phyloP scores from a whole-genome alignment of 1,140 invertebrate genomes.

The Xylocopa sonorina region DNA sequence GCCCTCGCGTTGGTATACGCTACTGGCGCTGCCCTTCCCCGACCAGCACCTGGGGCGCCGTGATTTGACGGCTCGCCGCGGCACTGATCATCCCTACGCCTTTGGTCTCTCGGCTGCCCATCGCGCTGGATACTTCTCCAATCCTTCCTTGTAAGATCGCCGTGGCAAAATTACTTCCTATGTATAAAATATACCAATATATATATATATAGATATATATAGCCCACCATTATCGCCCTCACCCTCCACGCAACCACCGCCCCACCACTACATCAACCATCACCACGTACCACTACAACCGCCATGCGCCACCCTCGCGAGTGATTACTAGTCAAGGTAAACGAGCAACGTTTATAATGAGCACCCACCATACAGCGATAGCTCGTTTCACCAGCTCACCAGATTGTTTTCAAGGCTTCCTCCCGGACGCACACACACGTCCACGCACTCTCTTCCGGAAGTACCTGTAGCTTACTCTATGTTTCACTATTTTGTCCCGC shows the following conservation, averaged over 20 bases:
- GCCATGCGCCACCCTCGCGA: slow-evolving; percentile 76
- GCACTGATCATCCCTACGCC: slow-evolving; percentile 84
- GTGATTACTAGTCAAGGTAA: slow-evolving; percentile 80
- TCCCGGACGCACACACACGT: slow-evolving; percentile 25
- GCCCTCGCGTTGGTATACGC: slow-evolving; percentile 92
- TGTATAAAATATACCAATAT: slow-evolving; percentile 46
- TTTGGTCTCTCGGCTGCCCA: slow-evolving; percentile 81
- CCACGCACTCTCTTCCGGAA: slow-evolving; percentile 10
- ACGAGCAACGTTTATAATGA: slow-evolving; percentile 68
- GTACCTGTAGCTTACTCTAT: neutral
- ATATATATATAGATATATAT: slow-evolving; percentile 46
- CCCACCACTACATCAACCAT: slow-evolving; percentile 72
- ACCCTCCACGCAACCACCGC: slow-evolving; percentile 71
- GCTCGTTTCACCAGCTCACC: slow-evolving; percentile 49
- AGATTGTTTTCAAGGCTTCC: slow-evolving; percentile 13
- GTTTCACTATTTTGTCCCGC: neutral
- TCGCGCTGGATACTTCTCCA: slow-evolving; percentile 93
- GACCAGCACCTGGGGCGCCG: slow-evolving; percentile 94
- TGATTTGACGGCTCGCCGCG: slow-evolving; percentile 88
- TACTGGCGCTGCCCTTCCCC: slow-evolving; percentile 94
- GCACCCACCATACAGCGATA: slow-evolving; percentile 58
- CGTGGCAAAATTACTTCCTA: neutral
- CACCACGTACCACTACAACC: slow-evolving; percentile 72
- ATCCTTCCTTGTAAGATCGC: slow-evolving; percentile 80
- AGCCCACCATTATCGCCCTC: slow-evolving; percentile 67